Evolutionary conservation across 2,888 invertebrate species (phyloP).

Genomic region (Thalpophila matura): DNA sequence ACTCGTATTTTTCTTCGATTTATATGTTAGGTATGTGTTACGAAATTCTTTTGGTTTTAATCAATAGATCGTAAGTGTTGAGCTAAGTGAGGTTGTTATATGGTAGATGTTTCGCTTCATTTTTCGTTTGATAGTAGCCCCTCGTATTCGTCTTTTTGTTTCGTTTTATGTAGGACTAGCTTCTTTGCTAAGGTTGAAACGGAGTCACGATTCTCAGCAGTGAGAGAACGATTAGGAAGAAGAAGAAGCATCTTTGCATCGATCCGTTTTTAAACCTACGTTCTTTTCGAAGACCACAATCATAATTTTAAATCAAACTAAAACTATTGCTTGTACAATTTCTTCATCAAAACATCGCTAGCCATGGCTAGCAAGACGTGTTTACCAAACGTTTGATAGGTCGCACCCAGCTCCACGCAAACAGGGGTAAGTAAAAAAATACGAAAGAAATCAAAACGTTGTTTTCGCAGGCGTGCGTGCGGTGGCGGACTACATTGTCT

Average conservation of each 20-base stretch:
- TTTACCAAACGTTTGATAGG: slow-evolving; percentile 75
- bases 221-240: no score
- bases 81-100: background rate
- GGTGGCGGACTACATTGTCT: slow-evolving; percentile 60
- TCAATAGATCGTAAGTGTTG: background rate
- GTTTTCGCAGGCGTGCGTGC: slow-evolving; percentile 68
- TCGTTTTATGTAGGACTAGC: no score
- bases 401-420: slow-evolving; percentile 75
- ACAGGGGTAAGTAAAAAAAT: slow-evolving; percentile 75
- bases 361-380: slow-evolving; percentile 58
- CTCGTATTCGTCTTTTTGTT: no score
- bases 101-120: background rate
- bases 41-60: background rate
- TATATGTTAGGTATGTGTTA: slow-evolving; percentile 25
- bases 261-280: no score
- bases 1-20: slow-evolving; percentile 44
- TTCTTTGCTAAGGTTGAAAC: no score
- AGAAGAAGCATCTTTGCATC: no score
- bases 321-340: background rate
- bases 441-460: slow-evolving; percentile 71
- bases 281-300: background rate
- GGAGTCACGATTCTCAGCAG: no score
- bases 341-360: slow-evolving; percentile 12
- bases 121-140: background rate
- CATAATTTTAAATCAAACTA: background rate